Percentiles rank a stretch among this genome's conserved stretches.
Conservation (phyloP, 2,888 invertebrate species). For the Lasius platythorax region DNA sequence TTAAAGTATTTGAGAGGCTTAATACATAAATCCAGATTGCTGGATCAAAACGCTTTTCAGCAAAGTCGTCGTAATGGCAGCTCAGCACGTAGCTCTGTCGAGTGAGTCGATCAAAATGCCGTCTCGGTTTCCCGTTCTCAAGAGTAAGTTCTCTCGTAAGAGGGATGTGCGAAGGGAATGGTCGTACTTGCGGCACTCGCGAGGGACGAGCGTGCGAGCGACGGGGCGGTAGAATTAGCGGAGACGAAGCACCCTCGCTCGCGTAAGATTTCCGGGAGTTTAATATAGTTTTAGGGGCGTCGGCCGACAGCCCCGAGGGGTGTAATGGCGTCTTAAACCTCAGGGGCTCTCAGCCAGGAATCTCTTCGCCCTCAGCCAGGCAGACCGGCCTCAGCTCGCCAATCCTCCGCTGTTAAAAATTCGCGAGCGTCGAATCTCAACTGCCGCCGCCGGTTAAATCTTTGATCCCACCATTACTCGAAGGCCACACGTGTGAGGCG, state of each 20-base stretch:
- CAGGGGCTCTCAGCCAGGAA: slow-evolving; percentile 82
- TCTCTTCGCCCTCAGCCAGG: slow-evolving; percentile 29
- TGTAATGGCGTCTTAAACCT: slow-evolving; percentile 86
- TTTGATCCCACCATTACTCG: slow-evolving; percentile 68
- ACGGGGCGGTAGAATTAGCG: slow-evolving; percentile 74
- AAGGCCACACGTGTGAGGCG: slow-evolving; percentile 45
- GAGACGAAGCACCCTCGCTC: slow-evolving; percentile 76
- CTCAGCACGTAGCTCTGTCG: slow-evolving; percentile 24
- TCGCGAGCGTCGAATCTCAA: slow-evolving; percentile 74
- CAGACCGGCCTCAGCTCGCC: slow-evolving; percentile 2
- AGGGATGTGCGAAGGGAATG: slow-evolving; percentile 44
- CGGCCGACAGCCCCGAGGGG: slow-evolving; percentile 80
- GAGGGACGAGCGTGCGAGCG: slow-evolving; percentile 36
- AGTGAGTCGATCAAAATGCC: slow-evolving; percentile 83
- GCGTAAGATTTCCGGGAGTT: slow-evolving; percentile 85
- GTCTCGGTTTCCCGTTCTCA: slow-evolving; percentile 78
- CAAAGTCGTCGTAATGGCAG: not conserved
- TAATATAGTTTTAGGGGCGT: slow-evolving; percentile 86
- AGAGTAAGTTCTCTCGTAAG: slow-evolving; percentile 47
- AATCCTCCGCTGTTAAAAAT: slow-evolving; percentile 67
- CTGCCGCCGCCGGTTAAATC: slow-evolving; percentile 66
- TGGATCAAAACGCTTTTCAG: not conserved
- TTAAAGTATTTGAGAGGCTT: not conserved
- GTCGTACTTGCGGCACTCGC: slow-evolving; percentile 47
- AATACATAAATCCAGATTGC: slow-evolving; percentile 9